Base-by-base conservation (phyloP, 2,888 invertebrate species). In the Ecliptopera silaceata region DNA sequence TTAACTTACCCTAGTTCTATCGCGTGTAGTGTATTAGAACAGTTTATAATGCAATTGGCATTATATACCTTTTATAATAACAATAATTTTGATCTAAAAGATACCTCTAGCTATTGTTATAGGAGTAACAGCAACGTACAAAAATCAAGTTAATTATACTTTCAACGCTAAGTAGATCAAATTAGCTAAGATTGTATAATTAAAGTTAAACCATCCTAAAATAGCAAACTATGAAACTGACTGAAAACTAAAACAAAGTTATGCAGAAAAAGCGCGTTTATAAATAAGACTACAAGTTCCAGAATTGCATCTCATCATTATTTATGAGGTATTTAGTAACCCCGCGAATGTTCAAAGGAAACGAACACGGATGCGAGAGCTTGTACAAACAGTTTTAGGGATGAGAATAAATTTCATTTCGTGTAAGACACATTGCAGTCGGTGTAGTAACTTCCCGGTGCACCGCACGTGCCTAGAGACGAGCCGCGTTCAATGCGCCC, bases 341-440 rank as follows among this genome's bases (percentile, higher is more conserved):
- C 17, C 17, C 39, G 20, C 43, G 36, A 56, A 42, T 32, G 46
- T 39, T 59, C 59, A 54, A 59, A 29, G 49, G 49, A 26, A 54
- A 44, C 38, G 32, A 38, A 38, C 48, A 31, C 56, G 48, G 53
- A 45, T 41, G 49, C 53, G 17, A 42, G 36, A 39, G 51, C 52
- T 57, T 43, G 53, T 56, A 48, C 48, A 61, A 56, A 46, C 52
- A 50, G 64, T 71, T 68, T 70, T 69, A 70, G 73, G 73, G 73
- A 74, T 72, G 71, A 65, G 69, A 72, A 77, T 71, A 75, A 76
- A 77, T 75, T 70, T 72, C 64, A 71, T 75, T 75, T 67, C 67
- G 69, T 74, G 73, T 73, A 74, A 79, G 77, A 77, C 76, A 79
- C 75, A 79, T 77, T 73, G 78, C 76, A 76, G 70, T 69, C 66